A percentile compares a stretch with the other conserved stretches of the same genome.
These are phyloP conservation scores for Eupleurogrammus muticus DNA, from an alignment of 2,797 vertebrate genomes.

Conservation along the genomic window DNA sequence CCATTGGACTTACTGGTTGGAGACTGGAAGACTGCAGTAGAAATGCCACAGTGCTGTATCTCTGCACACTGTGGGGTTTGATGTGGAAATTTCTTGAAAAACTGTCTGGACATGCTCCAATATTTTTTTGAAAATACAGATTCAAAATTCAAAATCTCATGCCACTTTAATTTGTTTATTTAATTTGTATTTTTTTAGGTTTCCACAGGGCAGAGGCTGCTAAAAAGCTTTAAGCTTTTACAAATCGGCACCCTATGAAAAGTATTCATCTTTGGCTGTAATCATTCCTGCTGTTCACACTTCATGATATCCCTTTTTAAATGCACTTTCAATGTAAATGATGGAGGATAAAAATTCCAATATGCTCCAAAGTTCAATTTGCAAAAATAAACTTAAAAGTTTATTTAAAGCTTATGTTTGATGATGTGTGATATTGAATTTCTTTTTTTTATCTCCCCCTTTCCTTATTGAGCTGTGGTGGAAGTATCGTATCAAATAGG, in stretches of 20 bases:
- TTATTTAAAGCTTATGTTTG: too few species aligned
- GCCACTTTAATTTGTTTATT: background rate
- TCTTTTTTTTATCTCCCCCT: too few species aligned
- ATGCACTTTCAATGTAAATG: too few species aligned
- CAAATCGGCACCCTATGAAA: background rate
- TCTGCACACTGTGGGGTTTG: background rate
- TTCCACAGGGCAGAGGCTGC: background rate
- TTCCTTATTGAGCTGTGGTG: too few species aligned
- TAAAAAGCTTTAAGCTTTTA: background rate
- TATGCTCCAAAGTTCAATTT: too few species aligned
- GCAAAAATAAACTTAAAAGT: too few species aligned
- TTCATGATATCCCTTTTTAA: too few species aligned
- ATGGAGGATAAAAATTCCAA: too few species aligned
- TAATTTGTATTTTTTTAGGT: background rate
- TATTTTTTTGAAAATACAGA: background rate
- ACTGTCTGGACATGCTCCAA: background rate
- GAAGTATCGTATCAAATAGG: too few species aligned
- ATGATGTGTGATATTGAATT: too few species aligned
- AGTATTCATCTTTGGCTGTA: background rate
- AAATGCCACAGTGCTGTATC: background rate
- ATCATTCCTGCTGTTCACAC: too few species aligned
- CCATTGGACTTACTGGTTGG: slow-evolving; percentile 9
- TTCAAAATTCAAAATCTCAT: background rate
- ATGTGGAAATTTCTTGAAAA: background rate
- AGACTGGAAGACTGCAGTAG: background rate